phyloP scores from a whole-genome alignment of 2,113 vertebrate species.

The Brienomyrus longianalis region DNA sequence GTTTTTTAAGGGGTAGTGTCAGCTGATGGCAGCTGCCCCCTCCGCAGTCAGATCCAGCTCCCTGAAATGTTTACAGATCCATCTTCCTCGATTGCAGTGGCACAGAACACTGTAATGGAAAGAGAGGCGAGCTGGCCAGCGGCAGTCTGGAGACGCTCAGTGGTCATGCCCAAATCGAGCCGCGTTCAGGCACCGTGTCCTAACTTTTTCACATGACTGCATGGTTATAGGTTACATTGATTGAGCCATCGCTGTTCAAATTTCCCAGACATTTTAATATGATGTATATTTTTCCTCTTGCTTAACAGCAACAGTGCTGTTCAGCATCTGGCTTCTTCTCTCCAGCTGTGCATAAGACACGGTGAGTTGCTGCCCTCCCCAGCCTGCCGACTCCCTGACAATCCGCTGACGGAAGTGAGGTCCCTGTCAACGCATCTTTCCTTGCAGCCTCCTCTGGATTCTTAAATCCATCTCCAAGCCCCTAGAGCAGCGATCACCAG shows the following conservation, averaged over 20 bases:
- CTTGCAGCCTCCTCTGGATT: no score
- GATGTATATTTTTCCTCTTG: no score
- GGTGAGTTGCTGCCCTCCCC: no score
- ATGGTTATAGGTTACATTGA: not conserved
- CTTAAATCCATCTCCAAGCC: no score
- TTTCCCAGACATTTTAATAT: not conserved
- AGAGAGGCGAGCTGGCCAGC: not conserved
- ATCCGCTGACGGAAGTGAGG: no score
- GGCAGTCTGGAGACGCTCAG: not conserved
- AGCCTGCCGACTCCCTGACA: no score
- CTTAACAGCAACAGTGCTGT: no score
- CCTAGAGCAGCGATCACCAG: no score
- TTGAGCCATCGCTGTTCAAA: not conserved
- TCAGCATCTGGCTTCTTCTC: no score
- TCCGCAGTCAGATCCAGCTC: not conserved
- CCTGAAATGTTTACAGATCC: conserved; percentile 13
- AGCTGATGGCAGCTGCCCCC: not conserved
- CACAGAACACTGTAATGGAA: conserved; percentile 10
- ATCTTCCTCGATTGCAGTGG: not conserved
- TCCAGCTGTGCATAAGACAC: no score
- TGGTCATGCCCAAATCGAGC: not conserved
- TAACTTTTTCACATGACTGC: not conserved
- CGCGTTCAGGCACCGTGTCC: not conserved
- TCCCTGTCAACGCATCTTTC: no score
- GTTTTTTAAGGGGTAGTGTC: not conserved